Conservation (phyloP, 2,797 vertebrate species). For the Percopsis omiscomaycus region DNA sequence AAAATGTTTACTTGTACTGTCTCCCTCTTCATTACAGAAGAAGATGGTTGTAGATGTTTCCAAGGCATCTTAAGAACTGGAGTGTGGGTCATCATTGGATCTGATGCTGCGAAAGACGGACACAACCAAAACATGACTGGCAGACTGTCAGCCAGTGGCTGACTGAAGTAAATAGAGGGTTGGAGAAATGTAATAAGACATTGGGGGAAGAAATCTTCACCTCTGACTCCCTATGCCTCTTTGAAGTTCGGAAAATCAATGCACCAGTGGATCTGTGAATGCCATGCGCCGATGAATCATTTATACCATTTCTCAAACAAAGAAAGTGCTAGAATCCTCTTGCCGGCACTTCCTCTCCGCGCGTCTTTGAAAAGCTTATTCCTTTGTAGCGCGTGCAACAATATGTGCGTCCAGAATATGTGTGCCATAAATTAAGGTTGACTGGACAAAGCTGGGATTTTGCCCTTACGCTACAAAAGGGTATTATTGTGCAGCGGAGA, state of each 20-base stretch:
- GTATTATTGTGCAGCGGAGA: slow-evolving; percentile 74
- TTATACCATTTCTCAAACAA: slow-evolving; percentile 70
- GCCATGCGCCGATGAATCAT: slow-evolving; percentile 75
- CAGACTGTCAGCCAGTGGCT: slow-evolving; percentile 31
- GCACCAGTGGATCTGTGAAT: slow-evolving; percentile 64
- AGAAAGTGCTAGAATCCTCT: slow-evolving; percentile 68
- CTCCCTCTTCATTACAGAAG: neutral
- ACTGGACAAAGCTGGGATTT: slow-evolving; percentile 80
- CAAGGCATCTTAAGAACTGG: slow-evolving; percentile 8
- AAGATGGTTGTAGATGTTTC: neutral
- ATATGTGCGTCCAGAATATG: slow-evolving; percentile 73
- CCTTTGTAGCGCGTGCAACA: slow-evolving; percentile 70
- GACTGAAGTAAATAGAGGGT: slow-evolving; percentile 54
- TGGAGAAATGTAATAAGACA: slow-evolving; percentile 66
- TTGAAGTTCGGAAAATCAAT: slow-evolving; percentile 74
- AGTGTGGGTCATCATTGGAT: slow-evolving; percentile 49
- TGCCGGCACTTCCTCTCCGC: slow-evolving; percentile 62
- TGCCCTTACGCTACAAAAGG: slow-evolving; percentile 75
- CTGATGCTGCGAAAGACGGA: slow-evolving; percentile 39
- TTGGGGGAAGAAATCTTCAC: slow-evolving; percentile 48
- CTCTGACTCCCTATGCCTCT: slow-evolving; percentile 55
- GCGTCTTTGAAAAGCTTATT: slow-evolving; percentile 67
- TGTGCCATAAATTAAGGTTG: slow-evolving; percentile 81
- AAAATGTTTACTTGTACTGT: slow-evolving; percentile 15
- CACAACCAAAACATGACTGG: slow-evolving; percentile 50